Evolutionary conservation across 2,113 vertebrate genomes (phyloP).

Genomic region (Terrapene triunguis): DNA sequence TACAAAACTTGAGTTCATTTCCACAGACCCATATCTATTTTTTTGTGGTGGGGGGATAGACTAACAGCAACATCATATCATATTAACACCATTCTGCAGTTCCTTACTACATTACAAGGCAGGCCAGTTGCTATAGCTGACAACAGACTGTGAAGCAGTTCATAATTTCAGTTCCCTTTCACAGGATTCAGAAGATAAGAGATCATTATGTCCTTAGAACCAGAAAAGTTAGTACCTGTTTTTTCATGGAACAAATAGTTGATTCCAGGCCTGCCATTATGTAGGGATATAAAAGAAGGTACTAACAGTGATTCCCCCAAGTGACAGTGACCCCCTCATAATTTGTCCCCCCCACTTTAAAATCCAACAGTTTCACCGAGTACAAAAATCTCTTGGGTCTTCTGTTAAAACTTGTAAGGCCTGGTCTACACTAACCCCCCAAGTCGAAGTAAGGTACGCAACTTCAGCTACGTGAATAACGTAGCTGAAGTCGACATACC

Average conservation of each 20-base stretch:
- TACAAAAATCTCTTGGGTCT: too few relatives aligned
- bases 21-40: not conserved
- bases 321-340: too few relatives aligned
- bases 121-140: not conserved
- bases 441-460: too few relatives aligned
- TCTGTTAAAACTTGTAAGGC: too few relatives aligned
- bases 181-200: not conserved
- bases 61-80: not conserved
- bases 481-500: too few relatives aligned
- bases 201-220: not conserved
- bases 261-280: not conserved
- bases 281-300: too few relatives aligned
- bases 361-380: too few relatives aligned
- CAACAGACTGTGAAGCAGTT: not conserved
- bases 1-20: accelerated
- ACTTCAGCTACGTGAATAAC: too few relatives aligned
- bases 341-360: too few relatives aligned
- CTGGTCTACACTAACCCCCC: too few relatives aligned
- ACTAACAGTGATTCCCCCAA: too few relatives aligned
- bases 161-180: not conserved
- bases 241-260: not conserved
- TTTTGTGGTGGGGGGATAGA: not conserved
- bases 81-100: not conserved
- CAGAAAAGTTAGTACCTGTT: not conserved
- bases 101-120: not conserved